Percentiles rank a stretch among this genome's conserved stretches.
These are phyloP conservation scores for Diaphora mendica DNA, from an alignment of 2,888 invertebrate genomes.

Conservation along the genomic window DNA sequence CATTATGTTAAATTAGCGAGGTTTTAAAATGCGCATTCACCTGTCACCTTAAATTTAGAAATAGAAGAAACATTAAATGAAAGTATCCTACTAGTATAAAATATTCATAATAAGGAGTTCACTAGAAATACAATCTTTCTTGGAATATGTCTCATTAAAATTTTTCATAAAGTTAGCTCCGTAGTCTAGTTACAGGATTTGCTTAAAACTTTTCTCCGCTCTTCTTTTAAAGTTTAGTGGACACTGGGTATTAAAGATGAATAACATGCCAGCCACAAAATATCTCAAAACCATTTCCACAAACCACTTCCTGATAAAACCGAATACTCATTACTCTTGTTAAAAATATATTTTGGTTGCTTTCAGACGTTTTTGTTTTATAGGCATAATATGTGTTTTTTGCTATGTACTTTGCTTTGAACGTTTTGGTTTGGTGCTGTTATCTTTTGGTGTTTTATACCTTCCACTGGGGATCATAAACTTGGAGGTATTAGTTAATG, in stretches of 20 bases:
- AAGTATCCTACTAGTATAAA: background rate
- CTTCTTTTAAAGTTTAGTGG: background rate
- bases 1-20: background rate
- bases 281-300: background rate
- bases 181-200: background rate
- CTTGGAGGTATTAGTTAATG: background rate
- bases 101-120: background rate
- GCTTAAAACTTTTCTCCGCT: background rate
- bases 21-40: background rate
- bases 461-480: background rate
- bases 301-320: background rate
- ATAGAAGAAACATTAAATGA: background rate
- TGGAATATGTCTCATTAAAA: constrained; percentile 1
- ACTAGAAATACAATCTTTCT: background rate
- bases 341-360: background rate
- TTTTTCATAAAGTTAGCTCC: background rate
- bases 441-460: background rate
- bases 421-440: background rate
- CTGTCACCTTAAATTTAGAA: background rate
- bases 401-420: background rate
- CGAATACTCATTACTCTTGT: background rate
- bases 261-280: background rate
- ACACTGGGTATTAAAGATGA: background rate
- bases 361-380: background rate
- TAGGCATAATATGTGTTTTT: background rate